Base-by-base conservation (phyloP, 2,797 vertebrate genomes). In the Coreius guichenoti region DNA sequence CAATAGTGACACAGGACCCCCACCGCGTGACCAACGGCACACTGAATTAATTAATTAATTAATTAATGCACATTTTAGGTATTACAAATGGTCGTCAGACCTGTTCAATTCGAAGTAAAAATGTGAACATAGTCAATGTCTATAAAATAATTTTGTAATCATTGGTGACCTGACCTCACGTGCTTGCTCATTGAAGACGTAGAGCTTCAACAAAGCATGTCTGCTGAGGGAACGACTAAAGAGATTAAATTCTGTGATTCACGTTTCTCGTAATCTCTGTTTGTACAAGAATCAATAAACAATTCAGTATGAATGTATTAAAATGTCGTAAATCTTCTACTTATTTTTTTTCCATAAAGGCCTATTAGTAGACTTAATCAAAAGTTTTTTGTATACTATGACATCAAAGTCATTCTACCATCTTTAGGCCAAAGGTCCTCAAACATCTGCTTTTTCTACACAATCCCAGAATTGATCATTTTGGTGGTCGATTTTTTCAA, bases 161-260 rank as follows among this genome's bases (percentile, higher is more conserved):
- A 65, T 36, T 29, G 51, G n/a, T 11, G 67, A 61, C 61, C 82
- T 87, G 67, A 67, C 68, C 84, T 88, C 88, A 65, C 87, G 86
- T 88, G 88, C 73, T 67, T 39, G 67, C 79, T 87, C 65, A 65
- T 43, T 65, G 67, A 78, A 84, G 86, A 75, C 80, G 58, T 65
- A 78, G 61, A 79, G 65, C 33, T 26, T 85, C 58, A 91, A 78
- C 86, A 82, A 90, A 88, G 77, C 80, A 77, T 92, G 92, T 95
- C 94, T 93, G 93, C 92, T 85, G 93, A 95, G 93, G 91, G 92
- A 91, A 94, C 94, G 84, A 92, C 91, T 94, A 94, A 95, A 93
- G 89, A 92, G 94, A 96, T 95, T 94, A 94, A 88, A 86, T 84
- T 83, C 85, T 86, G 85, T 5, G 87, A 86, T 87, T 94, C 92